phyloP scores from a whole-genome alignment of 2,888 invertebrate species.

The Chorisops tibialis region DNA sequence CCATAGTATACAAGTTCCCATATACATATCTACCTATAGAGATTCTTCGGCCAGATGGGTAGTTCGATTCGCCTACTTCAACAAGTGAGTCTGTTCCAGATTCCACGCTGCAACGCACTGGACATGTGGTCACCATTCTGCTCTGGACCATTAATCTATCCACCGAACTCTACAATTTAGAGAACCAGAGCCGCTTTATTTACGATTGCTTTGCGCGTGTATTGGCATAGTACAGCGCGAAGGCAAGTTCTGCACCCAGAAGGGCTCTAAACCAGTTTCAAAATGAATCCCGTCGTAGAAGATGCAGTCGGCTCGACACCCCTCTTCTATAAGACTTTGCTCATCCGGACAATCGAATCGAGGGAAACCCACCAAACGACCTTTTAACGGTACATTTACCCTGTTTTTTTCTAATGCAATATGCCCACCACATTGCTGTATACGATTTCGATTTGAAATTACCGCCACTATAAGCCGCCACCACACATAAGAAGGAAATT shows the following conservation, averaged over 20 bases:
- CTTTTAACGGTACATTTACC: conserved; percentile 9
- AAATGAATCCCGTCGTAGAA: not conserved
- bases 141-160: too few species aligned
- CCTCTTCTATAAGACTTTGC: not conserved
- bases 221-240: too few species aligned
- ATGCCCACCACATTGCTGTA: not conserved
- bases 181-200: too few species aligned
- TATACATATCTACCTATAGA: too few species aligned
- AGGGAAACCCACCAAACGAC: conserved; percentile 12
- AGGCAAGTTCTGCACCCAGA: not conserved
- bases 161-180: too few species aligned
- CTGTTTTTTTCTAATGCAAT: conserved; percentile 19
- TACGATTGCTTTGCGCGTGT: too few species aligned
- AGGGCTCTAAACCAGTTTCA: conserved; percentile 18
- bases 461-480: not conserved
- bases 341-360: not conserved
- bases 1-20: too few species aligned
- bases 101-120: too few species aligned
- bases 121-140: too few species aligned
- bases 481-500: not conserved
- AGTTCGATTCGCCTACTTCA: too few species aligned
- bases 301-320: not conserved
- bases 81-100: too few species aligned
- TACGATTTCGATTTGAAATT: conserved; percentile 12
- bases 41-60: too few species aligned